Evolutionary conservation across 2,797 vertebrate genomes (phyloP).

Genomic region (Hipposideros larvatus): DNA sequence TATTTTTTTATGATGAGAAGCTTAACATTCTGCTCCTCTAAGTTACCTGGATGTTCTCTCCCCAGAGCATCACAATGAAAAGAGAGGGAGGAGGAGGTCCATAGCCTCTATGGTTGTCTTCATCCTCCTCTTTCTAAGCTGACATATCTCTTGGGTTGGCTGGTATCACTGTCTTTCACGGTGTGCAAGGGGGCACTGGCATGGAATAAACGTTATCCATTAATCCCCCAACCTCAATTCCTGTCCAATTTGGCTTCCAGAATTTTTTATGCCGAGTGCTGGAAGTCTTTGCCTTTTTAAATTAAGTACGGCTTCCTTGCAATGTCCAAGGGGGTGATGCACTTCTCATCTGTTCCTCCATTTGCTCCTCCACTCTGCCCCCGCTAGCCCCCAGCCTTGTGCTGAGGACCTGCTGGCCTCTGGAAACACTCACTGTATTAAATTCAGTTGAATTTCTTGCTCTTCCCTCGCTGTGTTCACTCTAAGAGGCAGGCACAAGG

Average conservation of each 20-base stretch:
- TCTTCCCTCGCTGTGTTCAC: background rate
- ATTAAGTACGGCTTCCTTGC: background rate
- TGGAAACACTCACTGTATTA: background rate
- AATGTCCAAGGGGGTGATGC: background rate
- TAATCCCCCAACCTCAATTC: background rate
- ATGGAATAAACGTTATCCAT: background rate
- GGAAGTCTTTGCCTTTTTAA: background rate
- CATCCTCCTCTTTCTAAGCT: rapidly evolving
- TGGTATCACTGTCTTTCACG: background rate
- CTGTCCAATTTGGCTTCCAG: background rate
- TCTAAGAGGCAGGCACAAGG: background rate
- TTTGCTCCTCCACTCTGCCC: background rate
- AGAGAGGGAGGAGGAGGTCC: background rate
- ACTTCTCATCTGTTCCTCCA: background rate
- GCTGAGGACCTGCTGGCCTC: rapidly evolving
- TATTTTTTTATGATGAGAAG: background rate
- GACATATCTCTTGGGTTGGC: background rate
- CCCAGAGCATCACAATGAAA: background rate
- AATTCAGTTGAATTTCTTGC: background rate
- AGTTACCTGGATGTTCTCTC: background rate
- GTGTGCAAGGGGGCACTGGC: background rate
- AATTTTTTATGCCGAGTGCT: background rate
- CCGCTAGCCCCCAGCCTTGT: no score
- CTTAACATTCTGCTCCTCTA: background rate
- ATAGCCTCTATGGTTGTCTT: background rate